Evolutionary conservation across 2,888 invertebrate species (phyloP).

Genomic region (Branchinecta sandiegonensis): DNA sequence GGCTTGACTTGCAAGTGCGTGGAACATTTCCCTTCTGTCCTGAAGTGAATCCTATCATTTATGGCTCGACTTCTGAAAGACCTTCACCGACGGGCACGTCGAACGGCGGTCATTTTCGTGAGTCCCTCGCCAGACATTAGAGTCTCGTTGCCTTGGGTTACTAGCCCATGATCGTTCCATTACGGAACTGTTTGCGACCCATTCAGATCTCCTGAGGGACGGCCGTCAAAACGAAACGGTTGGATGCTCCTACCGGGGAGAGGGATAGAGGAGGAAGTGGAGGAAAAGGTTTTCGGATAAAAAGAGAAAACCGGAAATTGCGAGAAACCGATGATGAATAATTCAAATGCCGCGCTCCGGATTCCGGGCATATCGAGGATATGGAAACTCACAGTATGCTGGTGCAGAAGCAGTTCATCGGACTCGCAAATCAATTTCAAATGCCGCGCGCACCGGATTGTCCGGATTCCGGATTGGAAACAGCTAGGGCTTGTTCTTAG

Average conservation of each 20-base stretch:
- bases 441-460: too few relatives aligned
- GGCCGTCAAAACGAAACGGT: constrained; percentile 12
- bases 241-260: not conserved
- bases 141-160: constrained; percentile 13
- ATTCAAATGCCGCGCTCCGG: too few relatives aligned
- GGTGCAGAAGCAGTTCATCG: too few relatives aligned
- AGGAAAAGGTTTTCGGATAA: constrained; percentile 1
- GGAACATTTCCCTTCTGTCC: too few relatives aligned
- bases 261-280: not conserved
- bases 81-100: not conserved
- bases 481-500: too few relatives aligned
- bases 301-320: not conserved
- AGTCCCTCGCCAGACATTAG: constrained; percentile 12
- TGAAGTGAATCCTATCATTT: too few relatives aligned
- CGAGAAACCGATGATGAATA: too few relatives aligned
- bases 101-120: not conserved
- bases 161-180: constrained; percentile 8
- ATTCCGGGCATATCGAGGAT: too few relatives aligned
- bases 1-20: too few relatives aligned
- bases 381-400: too few relatives aligned
- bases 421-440: too few relatives aligned
- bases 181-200: constrained; percentile 14
- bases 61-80: not conserved
- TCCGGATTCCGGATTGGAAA: too few relatives aligned
- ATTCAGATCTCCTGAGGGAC: constrained; percentile 4